A percentile compares a stretch with the other conserved stretches of the same genome.
Conservation (phyloP, 2,797 vertebrate genomes). For the Enteromius fasciolatus region DNA sequence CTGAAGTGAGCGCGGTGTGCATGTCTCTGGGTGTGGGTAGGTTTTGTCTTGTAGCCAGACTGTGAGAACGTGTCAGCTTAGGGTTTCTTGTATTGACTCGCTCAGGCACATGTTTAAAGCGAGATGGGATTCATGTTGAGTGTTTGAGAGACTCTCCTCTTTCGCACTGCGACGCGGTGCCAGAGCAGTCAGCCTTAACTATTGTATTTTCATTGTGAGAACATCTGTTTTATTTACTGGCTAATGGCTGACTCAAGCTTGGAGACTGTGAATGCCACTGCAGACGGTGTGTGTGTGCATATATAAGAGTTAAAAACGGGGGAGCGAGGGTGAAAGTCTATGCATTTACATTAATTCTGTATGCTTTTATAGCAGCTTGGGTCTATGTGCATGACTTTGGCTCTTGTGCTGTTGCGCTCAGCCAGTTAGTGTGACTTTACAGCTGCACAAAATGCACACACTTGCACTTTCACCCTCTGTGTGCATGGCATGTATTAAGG, state of each 20-base stretch:
- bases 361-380: slow-evolving; percentile 7
- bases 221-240: slow-evolving; percentile 75
- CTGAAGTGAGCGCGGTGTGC: slow-evolving; percentile 12
- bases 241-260: slow-evolving; percentile 66
- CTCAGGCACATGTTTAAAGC: slow-evolving; percentile 20
- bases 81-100: slow-evolving; percentile 28
- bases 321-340: slow-evolving; percentile 7
- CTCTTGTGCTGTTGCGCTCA: slow-evolving; percentile 6
- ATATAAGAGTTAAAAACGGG: slow-evolving; percentile 23
- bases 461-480: slow-evolving; percentile 14
- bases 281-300: slow-evolving; percentile 8
- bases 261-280: slow-evolving; percentile 58
- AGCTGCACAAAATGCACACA: slow-evolving; percentile 58
- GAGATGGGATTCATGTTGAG: slow-evolving; percentile 29
- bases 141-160: slow-evolving; percentile 25
- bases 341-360: slow-evolving; percentile 30
- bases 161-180: slow-evolving; percentile 12
- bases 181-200: slow-evolving; percentile 31
- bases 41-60: slow-evolving; percentile 10
- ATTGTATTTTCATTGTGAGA: slow-evolving; percentile 74
- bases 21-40: slow-evolving; percentile 42
- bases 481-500: slow-evolving; percentile 21
- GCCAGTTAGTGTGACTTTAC: slow-evolving; percentile 44
- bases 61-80: slow-evolving; percentile 40
- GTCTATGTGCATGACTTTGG: slow-evolving; percentile 17